Evolutionary conservation across 2,888 invertebrate genomes (phyloP).

Genomic region (Lymantria monacha): DNA sequence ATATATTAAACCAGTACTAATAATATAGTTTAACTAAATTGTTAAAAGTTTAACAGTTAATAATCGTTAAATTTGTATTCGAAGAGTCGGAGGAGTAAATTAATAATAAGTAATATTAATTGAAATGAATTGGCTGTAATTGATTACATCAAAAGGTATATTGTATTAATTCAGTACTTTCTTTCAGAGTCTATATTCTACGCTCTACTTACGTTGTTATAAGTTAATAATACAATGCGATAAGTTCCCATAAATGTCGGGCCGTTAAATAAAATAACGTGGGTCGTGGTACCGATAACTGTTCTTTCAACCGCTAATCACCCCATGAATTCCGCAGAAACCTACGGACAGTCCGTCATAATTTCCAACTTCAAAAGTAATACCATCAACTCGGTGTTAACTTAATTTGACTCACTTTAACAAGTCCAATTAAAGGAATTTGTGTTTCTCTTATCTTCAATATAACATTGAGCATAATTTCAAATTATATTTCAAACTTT

Average conservation of each 20-base stretch:
- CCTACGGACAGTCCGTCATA: conserved; percentile 77
- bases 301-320: conserved; percentile 68
- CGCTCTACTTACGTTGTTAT: conserved; percentile 35
- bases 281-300: conserved; percentile 62
- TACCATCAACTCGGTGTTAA: conserved; percentile 82
- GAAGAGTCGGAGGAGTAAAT: too few species aligned
- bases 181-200: conserved; percentile 21
- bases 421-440: conserved; percentile 83
- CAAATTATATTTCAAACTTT: conserved; percentile 83
- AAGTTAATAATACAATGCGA: conserved; percentile 47
- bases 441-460: conserved; percentile 83
- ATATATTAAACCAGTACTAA: too few species aligned
- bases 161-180: conserved; percentile 25
- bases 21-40: too few species aligned
- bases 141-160: conserved; percentile 25
- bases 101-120: conserved; percentile 12
- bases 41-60: too few species aligned
- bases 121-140: conserved; percentile 18
- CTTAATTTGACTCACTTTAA: conserved; percentile 83
- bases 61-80: too few species aligned
- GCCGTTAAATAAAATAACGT: conserved; percentile 57
- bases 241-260: conserved; percentile 58
- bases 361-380: conserved; percentile 79
- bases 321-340: conserved; percentile 56
- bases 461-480: conserved; percentile 83